Percentiles rank a stretch among this genome's conserved stretches.
Evolutionary conservation across 2,113 vertebrate genomes (phyloP).

Genomic region (Pomatostomus ruficeps): DNA sequence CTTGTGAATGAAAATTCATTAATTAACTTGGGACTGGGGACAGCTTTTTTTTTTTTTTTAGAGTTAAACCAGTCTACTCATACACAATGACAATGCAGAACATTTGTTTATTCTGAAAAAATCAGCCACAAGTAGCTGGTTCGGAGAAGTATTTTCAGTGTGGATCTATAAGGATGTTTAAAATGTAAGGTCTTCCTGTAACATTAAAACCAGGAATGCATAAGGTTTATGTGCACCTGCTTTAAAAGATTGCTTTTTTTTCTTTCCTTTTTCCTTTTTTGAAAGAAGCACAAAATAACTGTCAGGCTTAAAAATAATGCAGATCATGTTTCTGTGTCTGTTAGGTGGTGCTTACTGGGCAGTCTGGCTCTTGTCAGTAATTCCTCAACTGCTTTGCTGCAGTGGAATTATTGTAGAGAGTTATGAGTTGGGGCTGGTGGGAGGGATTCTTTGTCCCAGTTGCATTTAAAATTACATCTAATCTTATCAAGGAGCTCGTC

Average conservation of each 20-base stretch:
- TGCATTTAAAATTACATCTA: constrained; percentile 80
- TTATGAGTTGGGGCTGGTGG: constrained; percentile 58
- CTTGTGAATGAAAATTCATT: background rate
- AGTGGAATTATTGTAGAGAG: constrained; percentile 75
- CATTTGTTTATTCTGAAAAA: background rate
- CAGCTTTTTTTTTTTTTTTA: background rate
- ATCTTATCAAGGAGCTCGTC: constrained; percentile 81
- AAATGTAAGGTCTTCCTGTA: background rate
- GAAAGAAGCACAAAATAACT: constrained; percentile 69
- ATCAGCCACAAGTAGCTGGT: background rate
- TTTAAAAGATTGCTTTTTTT: constrained; percentile 11
- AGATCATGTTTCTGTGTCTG: constrained; percentile 73
- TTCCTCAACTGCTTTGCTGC: constrained; percentile 69
- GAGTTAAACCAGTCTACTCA: background rate
- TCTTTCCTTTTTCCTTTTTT: background rate
- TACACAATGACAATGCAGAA: background rate
- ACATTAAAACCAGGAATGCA: constrained; percentile 14
- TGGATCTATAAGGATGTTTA: background rate
- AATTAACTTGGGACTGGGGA: background rate
- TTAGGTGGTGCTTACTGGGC: constrained; percentile 63
- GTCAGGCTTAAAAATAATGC: constrained; percentile 67
- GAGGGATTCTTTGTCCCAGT: constrained; percentile 74
- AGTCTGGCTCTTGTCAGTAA: constrained; percentile 74
- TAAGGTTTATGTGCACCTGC: background rate
- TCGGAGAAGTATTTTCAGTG: background rate